phyloP scores from a whole-genome alignment of 2,797 vertebrate genomes.

The Eulemur coronatus region DNA sequence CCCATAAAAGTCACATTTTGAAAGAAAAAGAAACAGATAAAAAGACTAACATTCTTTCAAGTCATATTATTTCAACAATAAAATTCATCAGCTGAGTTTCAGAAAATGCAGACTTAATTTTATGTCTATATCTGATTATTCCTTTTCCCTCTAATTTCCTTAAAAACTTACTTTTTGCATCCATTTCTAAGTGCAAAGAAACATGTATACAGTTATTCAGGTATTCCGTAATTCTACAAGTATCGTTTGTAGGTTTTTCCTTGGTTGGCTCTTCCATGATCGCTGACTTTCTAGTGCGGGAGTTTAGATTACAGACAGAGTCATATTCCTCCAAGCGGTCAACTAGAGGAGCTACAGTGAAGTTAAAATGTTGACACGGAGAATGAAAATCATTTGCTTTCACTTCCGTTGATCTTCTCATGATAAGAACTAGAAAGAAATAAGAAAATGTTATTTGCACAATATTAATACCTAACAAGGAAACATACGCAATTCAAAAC shows the following conservation, averaged over 20 bases:
- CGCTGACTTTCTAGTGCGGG: constrained; percentile 43
- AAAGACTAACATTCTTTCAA: neutral
- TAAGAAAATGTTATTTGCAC: constrained; percentile 30
- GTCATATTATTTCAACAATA: neutral
- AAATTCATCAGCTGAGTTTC: neutral
- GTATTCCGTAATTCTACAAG: constrained; percentile 75
- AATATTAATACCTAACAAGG: neutral
- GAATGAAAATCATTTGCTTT: constrained; percentile 59
- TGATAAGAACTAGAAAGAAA: constrained; percentile 71
- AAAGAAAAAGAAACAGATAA: neutral
- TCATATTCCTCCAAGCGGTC: constrained; percentile 54
- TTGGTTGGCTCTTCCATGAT: accelerated
- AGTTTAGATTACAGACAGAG: constrained; percentile 69
- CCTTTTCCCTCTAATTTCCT: neutral
- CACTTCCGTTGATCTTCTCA: constrained; percentile 55
- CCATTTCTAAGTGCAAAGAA: constrained; percentile 79
- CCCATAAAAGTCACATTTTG: neutral
- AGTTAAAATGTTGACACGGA: constrained; percentile 76
- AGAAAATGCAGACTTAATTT: neutral
- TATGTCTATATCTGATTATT: neutral
- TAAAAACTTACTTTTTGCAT: constrained; percentile 81
- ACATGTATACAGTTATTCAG: constrained; percentile 72
- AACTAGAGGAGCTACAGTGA: constrained; percentile 51
- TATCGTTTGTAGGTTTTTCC: constrained; percentile 61
- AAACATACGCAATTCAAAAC: neutral